Conservation (phyloP, 2,888 invertebrate species). For the Brachylomia viminalis region DNA sequence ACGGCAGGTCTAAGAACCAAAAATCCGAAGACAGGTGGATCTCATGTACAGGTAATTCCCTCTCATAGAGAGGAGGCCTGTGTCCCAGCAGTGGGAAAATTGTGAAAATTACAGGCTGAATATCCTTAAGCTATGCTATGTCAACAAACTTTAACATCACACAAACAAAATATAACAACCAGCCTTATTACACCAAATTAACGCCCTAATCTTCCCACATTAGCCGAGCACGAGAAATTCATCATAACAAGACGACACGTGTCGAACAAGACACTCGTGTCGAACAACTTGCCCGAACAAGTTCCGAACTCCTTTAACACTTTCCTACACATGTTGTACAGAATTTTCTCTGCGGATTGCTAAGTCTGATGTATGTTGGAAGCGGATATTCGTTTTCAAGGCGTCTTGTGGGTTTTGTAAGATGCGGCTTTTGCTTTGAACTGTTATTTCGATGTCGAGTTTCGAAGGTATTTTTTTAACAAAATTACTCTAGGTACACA, state of each 20-base stretch:
- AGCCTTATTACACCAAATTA: slow-evolving; percentile 44
- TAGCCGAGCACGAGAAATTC: slow-evolving; percentile 48
- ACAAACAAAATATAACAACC: slow-evolving; percentile 22
- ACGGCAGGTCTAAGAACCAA: neutral
- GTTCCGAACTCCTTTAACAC: slow-evolving; percentile 64
- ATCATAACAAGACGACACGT: slow-evolving; percentile 60
- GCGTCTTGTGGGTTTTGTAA: slow-evolving; percentile 13
- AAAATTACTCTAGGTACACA: no score
- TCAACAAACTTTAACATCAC: slow-evolving; percentile 12
- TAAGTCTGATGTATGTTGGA: slow-evolving; percentile 56
- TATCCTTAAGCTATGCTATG: neutral
- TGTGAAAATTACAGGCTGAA: no score
- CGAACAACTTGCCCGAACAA: slow-evolving; percentile 59
- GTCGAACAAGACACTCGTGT: slow-evolving; percentile 66
- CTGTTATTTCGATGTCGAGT: slow-evolving; percentile 19
- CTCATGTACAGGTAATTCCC: neutral
- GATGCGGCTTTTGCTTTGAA: slow-evolving; percentile 30
- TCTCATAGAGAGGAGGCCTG: neutral
- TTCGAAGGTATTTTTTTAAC: neutral
- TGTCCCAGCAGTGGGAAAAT: no score
- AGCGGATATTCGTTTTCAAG: slow-evolving; percentile 47
- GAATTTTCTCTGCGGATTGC: slow-evolving; percentile 49
- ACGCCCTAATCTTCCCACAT: slow-evolving; percentile 36
- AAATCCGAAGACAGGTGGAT: neutral
- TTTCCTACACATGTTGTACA: slow-evolving; percentile 61